Evolutionary conservation across 2,113 vertebrate species (phyloP).

Genomic region (Sialia sialis): DNA sequence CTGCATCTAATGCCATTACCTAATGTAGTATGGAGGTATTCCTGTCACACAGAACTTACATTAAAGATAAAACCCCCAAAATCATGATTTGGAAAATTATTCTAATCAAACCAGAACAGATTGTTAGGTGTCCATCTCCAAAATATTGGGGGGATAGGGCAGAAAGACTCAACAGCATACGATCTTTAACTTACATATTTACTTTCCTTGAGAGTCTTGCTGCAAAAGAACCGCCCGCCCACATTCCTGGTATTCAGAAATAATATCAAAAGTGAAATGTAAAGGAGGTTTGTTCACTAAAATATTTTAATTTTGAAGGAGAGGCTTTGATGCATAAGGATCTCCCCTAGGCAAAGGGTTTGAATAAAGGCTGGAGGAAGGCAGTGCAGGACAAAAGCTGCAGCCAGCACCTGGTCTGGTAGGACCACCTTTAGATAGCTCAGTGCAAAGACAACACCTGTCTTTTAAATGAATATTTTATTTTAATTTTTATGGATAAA

Average conservation of each 20-base stretch:
- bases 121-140: neutral
- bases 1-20: conserved; percentile 18
- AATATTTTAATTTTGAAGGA: neutral
- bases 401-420: neutral
- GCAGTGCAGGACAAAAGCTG: fast-evolving
- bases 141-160: fast-evolving
- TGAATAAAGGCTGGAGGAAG: neutral
- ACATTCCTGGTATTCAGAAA: neutral
- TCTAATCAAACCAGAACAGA: neutral
- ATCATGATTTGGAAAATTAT: neutral
- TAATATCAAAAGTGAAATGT: neutral
- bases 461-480: neutral
- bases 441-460: neutral
- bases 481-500: neutral
- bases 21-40: neutral
- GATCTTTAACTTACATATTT: neutral
- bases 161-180: neutral
- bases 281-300: neutral
- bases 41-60: neutral
- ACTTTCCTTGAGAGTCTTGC: neutral
- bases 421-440: neutral
- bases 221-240: neutral
- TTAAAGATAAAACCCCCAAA: neutral
- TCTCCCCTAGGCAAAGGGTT: neutral
- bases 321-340: neutral